phyloP scores from a whole-genome alignment of 2,888 invertebrate genomes.

The Drosophila tanythrix region DNA sequence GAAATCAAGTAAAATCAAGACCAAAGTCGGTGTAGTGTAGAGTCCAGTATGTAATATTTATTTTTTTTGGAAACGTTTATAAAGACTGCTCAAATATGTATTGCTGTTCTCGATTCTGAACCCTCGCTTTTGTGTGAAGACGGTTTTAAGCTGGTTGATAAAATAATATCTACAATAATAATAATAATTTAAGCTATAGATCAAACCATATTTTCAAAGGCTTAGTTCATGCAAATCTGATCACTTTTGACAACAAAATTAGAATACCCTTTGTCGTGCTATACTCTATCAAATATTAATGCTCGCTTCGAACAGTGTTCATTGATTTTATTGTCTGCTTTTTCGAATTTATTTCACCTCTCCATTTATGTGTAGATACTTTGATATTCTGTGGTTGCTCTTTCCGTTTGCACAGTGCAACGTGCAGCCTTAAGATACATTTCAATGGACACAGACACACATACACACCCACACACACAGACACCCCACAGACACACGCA shows the following conservation, averaged over 20 bases:
- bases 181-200: no score
- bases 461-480: neutral
- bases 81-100: neutral
- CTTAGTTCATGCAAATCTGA: no score
- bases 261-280: neutral
- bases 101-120: neutral
- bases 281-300: slow-evolving; percentile 4
- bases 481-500: neutral
- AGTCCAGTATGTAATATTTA: neutral
- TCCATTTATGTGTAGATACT: slow-evolving; percentile 5
- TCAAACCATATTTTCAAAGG: neutral
- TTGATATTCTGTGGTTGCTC: slow-evolving; percentile 5
- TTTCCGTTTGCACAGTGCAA: slow-evolving; percentile 16
- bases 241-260: neutral
- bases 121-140: neutral
- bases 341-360: neutral
- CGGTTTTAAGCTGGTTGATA: neutral
- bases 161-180: no score
- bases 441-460: slow-evolving; percentile 41
- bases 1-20: slow-evolving; percentile 58
- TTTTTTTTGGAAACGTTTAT: neutral
- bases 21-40: neutral
- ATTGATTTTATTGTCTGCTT: slow-evolving; percentile 12
- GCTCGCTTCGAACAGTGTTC: neutral
- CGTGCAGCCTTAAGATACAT: slow-evolving; percentile 40